A percentile compares a stretch with the other conserved stretches of the same genome.
Conservation (phyloP, 2,888 invertebrate genomes). For the Drosophila nr. perissopoda region DNA sequence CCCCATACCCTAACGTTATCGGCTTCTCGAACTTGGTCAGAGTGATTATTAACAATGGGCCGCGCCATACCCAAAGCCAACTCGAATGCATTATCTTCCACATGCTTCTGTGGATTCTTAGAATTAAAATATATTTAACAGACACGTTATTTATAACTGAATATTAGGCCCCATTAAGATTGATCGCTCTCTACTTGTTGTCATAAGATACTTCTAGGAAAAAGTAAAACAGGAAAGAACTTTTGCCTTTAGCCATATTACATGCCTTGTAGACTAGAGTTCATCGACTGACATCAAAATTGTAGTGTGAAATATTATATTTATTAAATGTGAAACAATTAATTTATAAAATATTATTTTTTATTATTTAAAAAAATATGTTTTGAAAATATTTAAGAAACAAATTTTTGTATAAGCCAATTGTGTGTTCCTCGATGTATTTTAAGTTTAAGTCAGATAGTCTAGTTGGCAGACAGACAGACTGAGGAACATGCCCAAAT, state of each 20-base stretch:
- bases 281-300: neutral
- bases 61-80: neutral
- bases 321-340: too few relatives aligned
- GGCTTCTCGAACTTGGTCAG: neutral
- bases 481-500: neutral
- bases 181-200: neutral
- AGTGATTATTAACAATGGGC: neutral
- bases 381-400: too few relatives aligned
- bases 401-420: too few relatives aligned
- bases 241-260: neutral
- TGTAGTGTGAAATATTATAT: too few relatives aligned
- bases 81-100: neutral
- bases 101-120: neutral
- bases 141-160: neutral
- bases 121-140: neutral
- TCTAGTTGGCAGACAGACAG: neutral
- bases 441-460: neutral
- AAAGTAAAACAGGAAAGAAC: neutral
- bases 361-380: too few relatives aligned
- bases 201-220: neutral
- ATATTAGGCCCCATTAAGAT: neutral
- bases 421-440: neutral
- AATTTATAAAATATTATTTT: too few relatives aligned
- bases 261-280: neutral
- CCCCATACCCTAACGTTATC: neutral